phyloP scores from a whole-genome alignment of 23 tunicate genomes.

The Styela plicata region DNA sequence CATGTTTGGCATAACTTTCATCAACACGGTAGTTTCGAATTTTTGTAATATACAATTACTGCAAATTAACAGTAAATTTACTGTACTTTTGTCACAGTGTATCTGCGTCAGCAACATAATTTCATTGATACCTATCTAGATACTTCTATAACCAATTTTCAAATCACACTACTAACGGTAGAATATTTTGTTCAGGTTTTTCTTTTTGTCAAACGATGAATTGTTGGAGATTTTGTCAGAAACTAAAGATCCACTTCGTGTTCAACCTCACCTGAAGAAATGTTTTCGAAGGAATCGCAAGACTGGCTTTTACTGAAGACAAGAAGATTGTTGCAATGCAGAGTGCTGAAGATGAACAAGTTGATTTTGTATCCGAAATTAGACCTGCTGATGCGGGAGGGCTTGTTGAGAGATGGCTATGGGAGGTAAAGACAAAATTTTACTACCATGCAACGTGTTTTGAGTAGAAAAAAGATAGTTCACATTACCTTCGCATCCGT shows the following conservation, averaged over 20 bases:
- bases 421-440: slow-evolving; percentile 33
- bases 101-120: too few species aligned
- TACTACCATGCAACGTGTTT: too few species aligned
- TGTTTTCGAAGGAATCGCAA: slow-evolving; percentile 89
- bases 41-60: too few species aligned
- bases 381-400: slow-evolving; percentile 71
- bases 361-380: slow-evolving; percentile 47
- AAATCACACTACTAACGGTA: too few species aligned
- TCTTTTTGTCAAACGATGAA: slow-evolving; percentile 90
- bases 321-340: slow-evolving; percentile 80
- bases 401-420: slow-evolving; percentile 79
- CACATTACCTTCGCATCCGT: too few species aligned
- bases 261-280: slow-evolving; percentile 88
- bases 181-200: slow-evolving; percentile 44
- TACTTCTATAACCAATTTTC: too few species aligned
- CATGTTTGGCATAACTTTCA: too few species aligned
- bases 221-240: slow-evolving; percentile 78
- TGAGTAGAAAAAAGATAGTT: too few species aligned
- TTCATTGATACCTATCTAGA: too few species aligned
- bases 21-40: too few species aligned
- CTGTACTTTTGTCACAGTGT: too few species aligned
- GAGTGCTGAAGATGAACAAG: slow-evolving; percentile 81
- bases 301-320: slow-evolving; percentile 69
- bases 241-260: slow-evolving; percentile 81
- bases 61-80: too few species aligned